A percentile compares a stretch with the other conserved stretches of the same genome.
phyloP scores from a whole-genome alignment of 1,140 invertebrate genomes.

The Sinonovacula constricta region DNA sequence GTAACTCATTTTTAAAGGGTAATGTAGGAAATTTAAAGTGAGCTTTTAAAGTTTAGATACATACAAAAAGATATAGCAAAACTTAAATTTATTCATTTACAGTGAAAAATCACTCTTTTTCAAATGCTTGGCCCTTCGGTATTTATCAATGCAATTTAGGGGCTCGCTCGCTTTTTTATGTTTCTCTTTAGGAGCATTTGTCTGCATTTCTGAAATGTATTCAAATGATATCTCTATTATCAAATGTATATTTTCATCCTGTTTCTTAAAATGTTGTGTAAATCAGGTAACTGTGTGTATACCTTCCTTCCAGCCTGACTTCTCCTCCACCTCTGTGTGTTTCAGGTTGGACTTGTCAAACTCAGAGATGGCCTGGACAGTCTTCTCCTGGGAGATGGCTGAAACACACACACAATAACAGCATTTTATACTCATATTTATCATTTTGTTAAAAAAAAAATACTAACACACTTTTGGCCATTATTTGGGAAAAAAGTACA shows the following conservation, averaged over 20 bases:
- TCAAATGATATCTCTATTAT: neutral
- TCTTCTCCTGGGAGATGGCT: slow-evolving; percentile 48
- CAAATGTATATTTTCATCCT: neutral
- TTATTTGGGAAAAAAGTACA: no score
- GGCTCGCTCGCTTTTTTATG: neutral
- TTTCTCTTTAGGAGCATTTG: neutral
- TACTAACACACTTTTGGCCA: no score
- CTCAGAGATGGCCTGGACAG: slow-evolving; percentile 21
- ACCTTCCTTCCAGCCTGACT: slow-evolving; percentile 49
- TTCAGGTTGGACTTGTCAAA: slow-evolving; percentile 41
- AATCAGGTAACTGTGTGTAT: neutral
- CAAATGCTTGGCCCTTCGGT: no score
- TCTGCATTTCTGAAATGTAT: neutral
- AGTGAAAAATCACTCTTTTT: no score
- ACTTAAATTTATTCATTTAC: no score
- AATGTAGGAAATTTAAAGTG: no score
- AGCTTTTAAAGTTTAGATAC: no score
- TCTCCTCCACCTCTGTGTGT: slow-evolving; percentile 27
- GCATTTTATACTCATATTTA: no score
- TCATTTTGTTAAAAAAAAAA: neutral
- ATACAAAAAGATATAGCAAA: no score
- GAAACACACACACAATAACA: slow-evolving; percentile 6
- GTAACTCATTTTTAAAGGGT: no score
- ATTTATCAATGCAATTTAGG: neutral
- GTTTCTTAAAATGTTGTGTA: no score